Percentiles rank a stretch among this genome's conserved stretches.
These are phyloP conservation scores for Criorhina ranunculi DNA, from an alignment of 2,888 invertebrate genomes.

Conservation along the genomic window DNA sequence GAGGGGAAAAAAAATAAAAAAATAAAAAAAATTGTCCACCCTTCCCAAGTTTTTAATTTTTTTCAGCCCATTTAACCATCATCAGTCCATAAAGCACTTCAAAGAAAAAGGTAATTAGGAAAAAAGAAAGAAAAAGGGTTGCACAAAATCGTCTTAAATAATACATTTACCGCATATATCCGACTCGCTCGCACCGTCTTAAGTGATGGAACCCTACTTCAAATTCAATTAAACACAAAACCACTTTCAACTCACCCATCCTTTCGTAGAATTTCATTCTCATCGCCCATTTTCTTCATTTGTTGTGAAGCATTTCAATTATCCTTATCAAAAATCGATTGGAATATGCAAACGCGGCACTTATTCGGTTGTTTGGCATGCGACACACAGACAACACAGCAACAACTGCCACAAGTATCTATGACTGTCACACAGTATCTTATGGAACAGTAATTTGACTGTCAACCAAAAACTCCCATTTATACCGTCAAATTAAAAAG, in stretches of 20 bases:
- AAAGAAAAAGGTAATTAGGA: constrained; percentile 3
- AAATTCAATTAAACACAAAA: constrained; percentile 61
- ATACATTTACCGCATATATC: background rate
- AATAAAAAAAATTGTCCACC: background rate
- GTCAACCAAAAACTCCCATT: constrained; percentile 66
- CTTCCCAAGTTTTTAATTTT: background rate
- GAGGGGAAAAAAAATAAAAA: background rate
- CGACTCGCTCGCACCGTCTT: background rate
- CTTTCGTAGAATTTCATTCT: background rate
- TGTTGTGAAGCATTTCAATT: constrained; percentile 62
- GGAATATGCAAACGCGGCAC: constrained; percentile 65
- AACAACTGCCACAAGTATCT: constrained; percentile 39
- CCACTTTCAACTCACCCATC: constrained; percentile 24
- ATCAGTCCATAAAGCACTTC: constrained; percentile 26
- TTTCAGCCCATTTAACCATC: constrained; percentile 24
- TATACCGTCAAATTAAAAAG: constrained; percentile 73
- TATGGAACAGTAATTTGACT: constrained; percentile 65
- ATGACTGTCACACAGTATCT: constrained; percentile 54
- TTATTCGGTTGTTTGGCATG: constrained; percentile 63
- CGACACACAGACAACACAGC: constrained; percentile 12
- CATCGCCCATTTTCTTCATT: too few species aligned
- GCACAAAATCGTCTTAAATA: constrained; percentile 25
- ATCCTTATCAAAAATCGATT: constrained; percentile 74
- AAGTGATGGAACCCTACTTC: constrained; percentile 20
- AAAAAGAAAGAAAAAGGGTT: constrained; percentile 35